Percentiles rank a stretch among this genome's conserved stretches.
phyloP scores from a whole-genome alignment of 2,113 vertebrate genomes.

The Pseudopodoces humilis region DNA sequence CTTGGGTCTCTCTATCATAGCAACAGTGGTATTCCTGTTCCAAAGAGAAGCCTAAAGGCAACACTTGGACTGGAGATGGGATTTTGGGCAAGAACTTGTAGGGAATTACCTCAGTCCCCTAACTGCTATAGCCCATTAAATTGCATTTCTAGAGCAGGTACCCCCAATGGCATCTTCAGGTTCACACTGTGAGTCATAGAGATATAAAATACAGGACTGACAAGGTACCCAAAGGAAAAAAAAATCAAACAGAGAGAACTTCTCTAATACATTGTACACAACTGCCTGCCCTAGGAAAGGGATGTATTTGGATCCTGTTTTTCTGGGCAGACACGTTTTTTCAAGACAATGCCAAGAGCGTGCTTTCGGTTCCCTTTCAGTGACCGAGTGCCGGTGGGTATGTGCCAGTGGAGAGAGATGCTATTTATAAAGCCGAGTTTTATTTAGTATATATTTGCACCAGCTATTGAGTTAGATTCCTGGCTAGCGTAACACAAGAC shows the following conservation, averaged over 20 bases:
- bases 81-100: not conserved
- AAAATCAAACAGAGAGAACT: not conserved
- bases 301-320: slow-evolving; percentile 17
- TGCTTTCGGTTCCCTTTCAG: slow-evolving; percentile 39
- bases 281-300: not conserved
- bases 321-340: slow-evolving; percentile 15
- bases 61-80: not conserved
- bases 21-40: not conserved
- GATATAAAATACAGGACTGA: not conserved
- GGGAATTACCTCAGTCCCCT: not conserved
- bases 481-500: slow-evolving; percentile 31
- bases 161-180: not conserved
- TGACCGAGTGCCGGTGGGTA: not conserved
- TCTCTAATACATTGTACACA: not conserved
- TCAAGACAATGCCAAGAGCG: slow-evolving; percentile 18
- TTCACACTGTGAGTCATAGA: not conserved
- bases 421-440: slow-evolving; percentile 36
- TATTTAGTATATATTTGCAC: slow-evolving; percentile 42
- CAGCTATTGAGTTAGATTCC: slow-evolving; percentile 43
- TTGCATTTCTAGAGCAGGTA: not conserved
- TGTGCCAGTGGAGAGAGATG: slow-evolving; percentile 9
- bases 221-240: not conserved
- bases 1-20: not conserved
- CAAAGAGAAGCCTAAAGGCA: not conserved
- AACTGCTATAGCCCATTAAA: not conserved